phyloP scores from a whole-genome alignment of 37 sponge, comb jelly and placozoan genomes.

The Petrosia ficiformis region DNA sequence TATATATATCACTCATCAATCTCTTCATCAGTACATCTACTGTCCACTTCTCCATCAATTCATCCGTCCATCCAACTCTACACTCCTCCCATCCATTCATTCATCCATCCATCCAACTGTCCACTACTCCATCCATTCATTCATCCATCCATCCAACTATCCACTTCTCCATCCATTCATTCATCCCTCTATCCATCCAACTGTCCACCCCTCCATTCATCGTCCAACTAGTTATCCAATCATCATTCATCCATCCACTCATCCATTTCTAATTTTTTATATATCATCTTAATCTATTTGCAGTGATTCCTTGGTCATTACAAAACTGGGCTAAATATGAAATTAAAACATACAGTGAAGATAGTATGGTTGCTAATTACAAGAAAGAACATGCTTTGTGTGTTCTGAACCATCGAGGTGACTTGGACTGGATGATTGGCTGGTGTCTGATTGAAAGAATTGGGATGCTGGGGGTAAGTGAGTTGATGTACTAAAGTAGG shows the following conservation, averaged over 20 bases:
- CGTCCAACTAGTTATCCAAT: neutral
- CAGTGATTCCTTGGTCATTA: slow-evolving; percentile 75
- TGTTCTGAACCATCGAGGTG: slow-evolving; percentile 86
- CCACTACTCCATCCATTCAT: too few species aligned
- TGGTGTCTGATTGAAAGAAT: slow-evolving; percentile 67
- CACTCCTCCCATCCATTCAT: too few species aligned
- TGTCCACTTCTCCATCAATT: slow-evolving; percentile 5
- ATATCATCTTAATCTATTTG: neutral
- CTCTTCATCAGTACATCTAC: too few species aligned
- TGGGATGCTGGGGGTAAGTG: slow-evolving; percentile 78
- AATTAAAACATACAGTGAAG: slow-evolving; percentile 22
- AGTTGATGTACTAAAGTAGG: too few species aligned
- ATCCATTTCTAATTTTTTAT: neutral
- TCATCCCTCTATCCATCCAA: too few species aligned
- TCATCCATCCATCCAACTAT: too few species aligned
- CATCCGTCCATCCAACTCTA: too few species aligned
- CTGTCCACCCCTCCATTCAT: too few species aligned
- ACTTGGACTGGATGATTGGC: slow-evolving; percentile 97
- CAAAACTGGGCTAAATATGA: slow-evolving; percentile 79
- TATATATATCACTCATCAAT: too few species aligned
- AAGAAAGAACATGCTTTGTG: slow-evolving; percentile 75
- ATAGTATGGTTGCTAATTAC: slow-evolving; percentile 1
- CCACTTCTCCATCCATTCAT: too few species aligned
- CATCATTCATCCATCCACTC: neutral
- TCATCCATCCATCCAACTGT: too few species aligned